Evolutionary conservation across 2,888 invertebrate genomes (phyloP).

Genomic region (Agrochola circellaris): DNA sequence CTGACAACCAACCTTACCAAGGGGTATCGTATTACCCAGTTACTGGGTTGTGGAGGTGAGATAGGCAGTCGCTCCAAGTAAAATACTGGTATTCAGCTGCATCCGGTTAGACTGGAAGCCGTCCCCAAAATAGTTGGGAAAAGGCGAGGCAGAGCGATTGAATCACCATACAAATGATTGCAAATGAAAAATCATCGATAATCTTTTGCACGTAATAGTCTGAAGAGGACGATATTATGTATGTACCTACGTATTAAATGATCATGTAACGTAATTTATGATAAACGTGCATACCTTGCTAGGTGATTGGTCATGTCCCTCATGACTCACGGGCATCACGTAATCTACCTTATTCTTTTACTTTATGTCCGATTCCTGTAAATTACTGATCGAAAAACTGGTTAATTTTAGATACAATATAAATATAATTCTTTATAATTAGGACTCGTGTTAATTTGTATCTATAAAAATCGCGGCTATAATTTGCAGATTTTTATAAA

Average conservation of each 20-base stretch:
- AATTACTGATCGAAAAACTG: neutral
- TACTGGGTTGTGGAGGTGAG: no score
- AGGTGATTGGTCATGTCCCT: conserved; percentile 15
- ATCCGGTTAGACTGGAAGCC: no score
- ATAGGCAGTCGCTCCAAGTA: no score
- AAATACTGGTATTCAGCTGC: no score
- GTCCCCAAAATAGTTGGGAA: no score
- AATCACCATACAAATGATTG: neutral
- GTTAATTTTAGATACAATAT: neutral
- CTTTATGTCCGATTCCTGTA: conserved; percentile 3
- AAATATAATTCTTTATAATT: no score
- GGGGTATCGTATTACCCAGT: no score
- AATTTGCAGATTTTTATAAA: neutral
- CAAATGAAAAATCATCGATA: neutral
- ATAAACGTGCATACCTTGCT: conserved; percentile 26
- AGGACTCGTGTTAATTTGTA: neutral
- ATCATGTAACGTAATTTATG: conserved; percentile 19
- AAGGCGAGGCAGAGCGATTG: no score
- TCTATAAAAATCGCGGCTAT: no score
- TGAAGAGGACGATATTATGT: neutral
- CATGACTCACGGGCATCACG: conserved; percentile 2
- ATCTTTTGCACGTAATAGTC: neutral
- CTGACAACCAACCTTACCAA: no score
- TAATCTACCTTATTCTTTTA: conserved; percentile 13
- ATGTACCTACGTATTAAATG: neutral